Evolutionary conservation across 2,888 invertebrate genomes (phyloP).

Genomic region (Gnatocerus cornutus): DNA sequence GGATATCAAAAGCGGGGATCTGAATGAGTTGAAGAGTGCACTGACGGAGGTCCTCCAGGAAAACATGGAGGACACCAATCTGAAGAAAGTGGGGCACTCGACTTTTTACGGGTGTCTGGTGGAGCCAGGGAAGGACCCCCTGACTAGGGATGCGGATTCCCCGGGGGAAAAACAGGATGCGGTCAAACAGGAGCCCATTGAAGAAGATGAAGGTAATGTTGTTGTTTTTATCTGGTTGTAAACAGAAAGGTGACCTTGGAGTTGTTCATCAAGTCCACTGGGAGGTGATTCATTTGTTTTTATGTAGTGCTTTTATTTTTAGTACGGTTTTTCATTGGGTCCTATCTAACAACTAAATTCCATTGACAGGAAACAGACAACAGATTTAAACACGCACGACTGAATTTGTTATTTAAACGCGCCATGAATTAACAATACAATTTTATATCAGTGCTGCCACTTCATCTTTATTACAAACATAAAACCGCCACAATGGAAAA

Average conservation of each 20-base stretch:
- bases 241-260: not conserved
- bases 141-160: constrained; percentile 59
- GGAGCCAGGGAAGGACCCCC: constrained; percentile 65
- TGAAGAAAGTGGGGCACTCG: constrained; percentile 72
- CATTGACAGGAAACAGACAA: no score
- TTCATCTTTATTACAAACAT: no score
- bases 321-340: no score
- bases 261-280: not conserved
- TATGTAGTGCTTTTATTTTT: no score
- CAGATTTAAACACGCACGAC: no score
- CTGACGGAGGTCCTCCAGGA: constrained; percentile 75
- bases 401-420: no score
- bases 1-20: constrained; percentile 77
- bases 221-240: not conserved
- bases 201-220: constrained; percentile 76
- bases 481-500: no score
- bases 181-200: constrained; percentile 86
- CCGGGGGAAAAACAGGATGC: constrained; percentile 82
- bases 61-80: constrained; percentile 62
- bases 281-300: not conserved
- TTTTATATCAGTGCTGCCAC: no score
- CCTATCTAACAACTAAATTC: no score
- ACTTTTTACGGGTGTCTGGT: constrained; percentile 72
- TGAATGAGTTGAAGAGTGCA: constrained; percentile 77
- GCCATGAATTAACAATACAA: no score